Evolutionary conservation across 1,140 invertebrate genomes (phyloP).

Genomic region (Spodoptera frugiperda): DNA sequence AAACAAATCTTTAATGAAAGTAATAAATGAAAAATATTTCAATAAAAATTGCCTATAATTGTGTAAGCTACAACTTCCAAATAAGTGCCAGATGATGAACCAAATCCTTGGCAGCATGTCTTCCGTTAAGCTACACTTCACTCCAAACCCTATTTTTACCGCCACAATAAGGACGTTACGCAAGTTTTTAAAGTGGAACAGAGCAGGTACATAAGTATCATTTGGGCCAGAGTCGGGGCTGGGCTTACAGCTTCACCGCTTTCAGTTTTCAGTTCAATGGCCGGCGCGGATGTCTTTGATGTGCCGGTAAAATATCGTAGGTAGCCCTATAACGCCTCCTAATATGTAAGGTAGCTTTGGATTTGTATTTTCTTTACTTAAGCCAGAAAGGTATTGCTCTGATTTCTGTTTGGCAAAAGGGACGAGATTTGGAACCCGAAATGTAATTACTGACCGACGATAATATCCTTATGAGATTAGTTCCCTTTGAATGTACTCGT

Average conservation of each 20-base stretch:
- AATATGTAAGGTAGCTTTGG: conserved; percentile 60
- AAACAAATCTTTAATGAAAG: too few relatives aligned
- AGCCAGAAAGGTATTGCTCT: background rate
- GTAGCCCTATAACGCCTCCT: conserved; percentile 61
- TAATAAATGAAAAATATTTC: too few relatives aligned
- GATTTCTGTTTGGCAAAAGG: conserved; percentile 4
- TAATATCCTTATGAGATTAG: conserved; percentile 27
- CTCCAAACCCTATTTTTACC: conserved; percentile 46
- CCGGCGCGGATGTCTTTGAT: conserved; percentile 71
- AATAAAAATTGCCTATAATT: background rate
- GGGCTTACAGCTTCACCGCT: conserved; percentile 51
- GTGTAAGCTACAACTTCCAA: too few relatives aligned
- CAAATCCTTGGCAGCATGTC: background rate
- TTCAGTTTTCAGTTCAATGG: conserved; percentile 73
- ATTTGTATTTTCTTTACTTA: conserved; percentile 57
- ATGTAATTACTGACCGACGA: conserved; percentile 31
- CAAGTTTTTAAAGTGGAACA: conserved; percentile 50
- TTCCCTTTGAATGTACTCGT: conserved; percentile 9
- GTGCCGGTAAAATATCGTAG: conserved; percentile 72
- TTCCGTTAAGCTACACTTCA: conserved; percentile 38
- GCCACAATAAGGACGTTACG: conserved; percentile 42
- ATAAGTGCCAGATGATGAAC: background rate
- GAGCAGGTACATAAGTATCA: conserved; percentile 48
- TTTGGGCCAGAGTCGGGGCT: conserved; percentile 48
- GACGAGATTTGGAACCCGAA: conserved; percentile 23